A percentile compares a stretch with the other conserved stretches of the same genome.
These are phyloP conservation scores for Variabilichromis moorii DNA, from an alignment of 2,113 vertebrate species.

Conservation along the genomic window DNA sequence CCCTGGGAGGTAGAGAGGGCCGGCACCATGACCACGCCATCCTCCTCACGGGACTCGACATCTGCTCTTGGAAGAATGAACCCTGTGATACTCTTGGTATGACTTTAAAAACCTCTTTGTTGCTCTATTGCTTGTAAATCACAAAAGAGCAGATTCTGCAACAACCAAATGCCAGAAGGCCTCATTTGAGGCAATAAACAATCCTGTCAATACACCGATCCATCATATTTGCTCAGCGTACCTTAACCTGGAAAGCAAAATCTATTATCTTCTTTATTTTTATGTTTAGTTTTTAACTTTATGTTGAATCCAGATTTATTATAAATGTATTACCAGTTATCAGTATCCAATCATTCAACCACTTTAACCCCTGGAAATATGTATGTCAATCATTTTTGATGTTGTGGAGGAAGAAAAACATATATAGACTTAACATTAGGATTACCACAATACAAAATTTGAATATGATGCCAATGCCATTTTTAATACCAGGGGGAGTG, in stretches of 20 bases:
- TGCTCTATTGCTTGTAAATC: not conserved
- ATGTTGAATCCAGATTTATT: not conserved
- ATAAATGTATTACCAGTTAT: not conserved
- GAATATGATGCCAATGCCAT: rapidly evolving
- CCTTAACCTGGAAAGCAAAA: not conserved
- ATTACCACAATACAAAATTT: not conserved
- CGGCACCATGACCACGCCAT: slow-evolving; percentile 85
- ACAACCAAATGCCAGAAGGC: not conserved
- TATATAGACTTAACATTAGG: not conserved
- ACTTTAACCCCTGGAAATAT: not conserved
- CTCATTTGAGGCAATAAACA: not conserved
- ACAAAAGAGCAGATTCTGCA: not conserved
- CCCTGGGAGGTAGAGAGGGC: slow-evolving; percentile 75
- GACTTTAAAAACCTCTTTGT: not conserved
- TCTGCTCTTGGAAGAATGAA: slow-evolving; percentile 91
- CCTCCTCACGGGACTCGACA: slow-evolving; percentile 85
- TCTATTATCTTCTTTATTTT: not conserved
- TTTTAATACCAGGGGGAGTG: not conserved
- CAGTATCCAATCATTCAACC: rapidly evolving
- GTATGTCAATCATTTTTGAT: not conserved
- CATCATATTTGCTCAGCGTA: not conserved
- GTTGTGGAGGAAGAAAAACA: slow-evolving; percentile 3
- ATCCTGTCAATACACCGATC: not conserved
- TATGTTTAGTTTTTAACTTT: not conserved
- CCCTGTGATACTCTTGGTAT: slow-evolving; percentile 87